Evolutionary conservation across 2,888 invertebrate species (phyloP), one percentile per base, ranked within the genome.

Genomic region (Eumerus sabulonum): DNA sequence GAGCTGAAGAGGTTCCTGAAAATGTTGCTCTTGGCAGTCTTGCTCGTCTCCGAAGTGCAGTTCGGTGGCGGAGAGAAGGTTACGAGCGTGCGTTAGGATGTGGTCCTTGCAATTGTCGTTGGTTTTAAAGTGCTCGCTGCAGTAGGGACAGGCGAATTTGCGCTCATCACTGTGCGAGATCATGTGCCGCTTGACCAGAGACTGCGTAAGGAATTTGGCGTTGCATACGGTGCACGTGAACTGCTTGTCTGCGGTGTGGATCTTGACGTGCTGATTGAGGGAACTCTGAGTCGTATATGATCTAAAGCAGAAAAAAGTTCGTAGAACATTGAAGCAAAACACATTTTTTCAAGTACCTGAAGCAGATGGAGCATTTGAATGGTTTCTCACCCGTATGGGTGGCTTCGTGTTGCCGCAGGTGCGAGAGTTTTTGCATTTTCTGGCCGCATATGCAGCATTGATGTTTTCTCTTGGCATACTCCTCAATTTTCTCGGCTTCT

Each of bases 301-400:
- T 13, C 83, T 83, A 44, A 9, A 81, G 16, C 9, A 19, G 17
- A 38, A 27, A 7, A 7, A 27, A 7, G 2, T 18, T 1, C 11
- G 16, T 9, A 0, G 5, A 27, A 2, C 11, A n/a, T n/a, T 5
- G 40, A 40, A 40, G 1, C 9, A 7, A n/a, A 3, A 3, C n/a
- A 11, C 3, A 40, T 40, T 3, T 40, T 40, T 1, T 4, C 11
- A 38, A 56, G 72, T 72, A 85, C 84, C 83, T 79, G 9, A 73
- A 56, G 45, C 85, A 86, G 27, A 79, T 73, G 4, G n/a, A 12
- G 51, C 85, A 86, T 57, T 83, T 71, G 66, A 73, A 82, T 1
- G 64, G 64, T 66, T 84, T 84, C n/a, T 62, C 50, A 4, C 76
- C 82, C 0, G 59, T 72, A 74, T 84, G 64, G 5, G 64, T 77